Evolutionary conservation across 2,797 vertebrate genomes (phyloP).

Genomic region (Lacerta viridis): DNA sequence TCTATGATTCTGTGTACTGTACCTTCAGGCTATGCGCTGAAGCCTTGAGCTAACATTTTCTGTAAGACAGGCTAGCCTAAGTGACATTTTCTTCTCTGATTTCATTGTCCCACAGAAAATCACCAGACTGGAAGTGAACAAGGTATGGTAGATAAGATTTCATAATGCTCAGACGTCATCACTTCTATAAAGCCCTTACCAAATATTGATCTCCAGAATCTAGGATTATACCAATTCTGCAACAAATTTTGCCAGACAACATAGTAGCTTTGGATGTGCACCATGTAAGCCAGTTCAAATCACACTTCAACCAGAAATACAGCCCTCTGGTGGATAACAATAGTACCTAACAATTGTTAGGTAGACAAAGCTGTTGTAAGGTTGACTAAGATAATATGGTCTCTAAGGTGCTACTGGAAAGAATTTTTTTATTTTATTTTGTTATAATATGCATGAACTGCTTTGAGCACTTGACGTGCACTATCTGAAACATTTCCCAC

Average conservation of each 20-base stretch:
- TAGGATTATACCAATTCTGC: conserved; percentile 43
- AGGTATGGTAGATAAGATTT: background rate
- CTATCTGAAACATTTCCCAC: background rate
- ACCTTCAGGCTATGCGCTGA: too few species aligned
- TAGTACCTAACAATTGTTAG: background rate
- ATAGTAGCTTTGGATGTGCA: background rate
- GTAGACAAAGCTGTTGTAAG: background rate
- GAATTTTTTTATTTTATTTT: too few species aligned
- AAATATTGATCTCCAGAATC: background rate
- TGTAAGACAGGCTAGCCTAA: background rate
- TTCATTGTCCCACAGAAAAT: background rate
- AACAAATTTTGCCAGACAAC: conserved; percentile 58
- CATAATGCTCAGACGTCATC: background rate
- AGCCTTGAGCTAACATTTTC: background rate
- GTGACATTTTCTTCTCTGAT: background rate
- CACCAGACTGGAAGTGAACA: background rate
- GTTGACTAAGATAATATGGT: background rate
- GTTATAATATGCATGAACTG: background rate
- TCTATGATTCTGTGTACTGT: too few species aligned
- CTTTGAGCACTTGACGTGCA: background rate
- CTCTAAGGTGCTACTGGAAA: too few species aligned
- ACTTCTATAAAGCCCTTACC: background rate
- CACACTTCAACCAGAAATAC: background rate
- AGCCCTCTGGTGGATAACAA: background rate
- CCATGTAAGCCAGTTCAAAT: background rate